Evolutionary conservation across 2,888 invertebrate species (phyloP), one percentile per base, ranked within the genome.

Genomic region (Agriopis leucophaearia): DNA sequence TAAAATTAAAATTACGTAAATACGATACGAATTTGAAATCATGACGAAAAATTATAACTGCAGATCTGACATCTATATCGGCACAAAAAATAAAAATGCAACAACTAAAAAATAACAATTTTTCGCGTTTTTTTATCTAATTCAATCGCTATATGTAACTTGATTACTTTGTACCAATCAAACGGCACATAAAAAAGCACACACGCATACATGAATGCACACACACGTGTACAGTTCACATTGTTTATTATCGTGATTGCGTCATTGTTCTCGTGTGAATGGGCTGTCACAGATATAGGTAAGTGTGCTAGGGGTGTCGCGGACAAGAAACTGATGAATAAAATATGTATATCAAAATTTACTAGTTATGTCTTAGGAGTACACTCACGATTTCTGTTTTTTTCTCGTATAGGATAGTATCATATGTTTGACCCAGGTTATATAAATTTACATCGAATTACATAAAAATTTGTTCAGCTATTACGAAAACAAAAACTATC

Each of bases 181-280:
- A 66, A 16, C 16, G n/a, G 35, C 40, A 36, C 16, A 58, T 18
- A 54, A 67, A 67, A 45, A 67, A 64, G 58, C 67, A 38, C 15
- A 65, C 61, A 74, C 12, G 1, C 27, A 27, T 13, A 44, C n/a
- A 10, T 38, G 15, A 66, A 74, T 66, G 58, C 38, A 45, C 62
- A 57, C 56, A 61, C 54, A 56, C 55, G 56, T 56, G 40, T 47
- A 61, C 18, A 45, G 66, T 70, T 72, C 72, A 66, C 72, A 72
- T 70, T 68, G 71, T 63, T 69, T 72, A 72, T 74, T 74, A 76
- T 64, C 69, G 64, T 74, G 74, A 78, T 78, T 78, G 76, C 77
- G 56, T 71, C 71, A 77, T 79, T 81, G 78, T 78, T 69, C 58
- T 54, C 75, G 77, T 79, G 78, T 67, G 78, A 78, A 73, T 38